phyloP scores from a whole-genome alignment of 2,888 invertebrate species.

The Calameuta idolon region DNA sequence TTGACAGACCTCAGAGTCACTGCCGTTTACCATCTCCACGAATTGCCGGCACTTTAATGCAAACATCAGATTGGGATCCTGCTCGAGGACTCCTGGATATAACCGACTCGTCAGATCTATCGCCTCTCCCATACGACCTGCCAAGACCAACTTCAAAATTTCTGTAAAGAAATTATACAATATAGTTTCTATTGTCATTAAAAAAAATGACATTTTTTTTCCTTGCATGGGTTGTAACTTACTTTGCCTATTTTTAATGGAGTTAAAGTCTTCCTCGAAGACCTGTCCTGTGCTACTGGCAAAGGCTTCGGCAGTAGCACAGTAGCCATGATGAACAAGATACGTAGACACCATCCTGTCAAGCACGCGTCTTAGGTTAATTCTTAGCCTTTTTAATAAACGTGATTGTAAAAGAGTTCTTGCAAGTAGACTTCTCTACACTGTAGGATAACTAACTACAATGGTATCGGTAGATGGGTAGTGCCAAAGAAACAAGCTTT shows the following conservation, averaged over 20 bases:
- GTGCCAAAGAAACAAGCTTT: background rate
- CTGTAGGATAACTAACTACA: background rate
- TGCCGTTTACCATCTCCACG: slow-evolving; percentile 97
- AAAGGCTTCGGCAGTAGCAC: slow-evolving; percentile 96
- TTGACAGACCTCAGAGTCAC: slow-evolving; percentile 77
- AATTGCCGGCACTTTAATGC: slow-evolving; percentile 98
- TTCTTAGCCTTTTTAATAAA: background rate
- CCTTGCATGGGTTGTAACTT: slow-evolving; percentile 57
- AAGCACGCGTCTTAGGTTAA: slow-evolving; percentile 32
- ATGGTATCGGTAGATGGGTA: background rate
- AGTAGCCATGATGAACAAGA: slow-evolving; percentile 98
- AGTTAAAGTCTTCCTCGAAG: slow-evolving; percentile 91
- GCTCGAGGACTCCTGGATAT: slow-evolving; percentile 94
- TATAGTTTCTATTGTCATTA: background rate
- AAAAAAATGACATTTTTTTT: background rate
- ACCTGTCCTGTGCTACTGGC: slow-evolving; percentile 89
- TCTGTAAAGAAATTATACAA: slow-evolving; percentile 70
- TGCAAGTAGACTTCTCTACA: background rate
- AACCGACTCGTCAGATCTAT: slow-evolving; percentile 89
- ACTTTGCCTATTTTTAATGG: slow-evolving; percentile 98
- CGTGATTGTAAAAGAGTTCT: background rate
- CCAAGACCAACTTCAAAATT: slow-evolving; percentile 91
- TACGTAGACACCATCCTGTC: slow-evolving; percentile 96
- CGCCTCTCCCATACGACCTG: slow-evolving; percentile 95
- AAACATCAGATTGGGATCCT: slow-evolving; percentile 91